phyloP scores from a whole-genome alignment of 2,888 invertebrate genomes.

The Smittia sp. region DNA sequence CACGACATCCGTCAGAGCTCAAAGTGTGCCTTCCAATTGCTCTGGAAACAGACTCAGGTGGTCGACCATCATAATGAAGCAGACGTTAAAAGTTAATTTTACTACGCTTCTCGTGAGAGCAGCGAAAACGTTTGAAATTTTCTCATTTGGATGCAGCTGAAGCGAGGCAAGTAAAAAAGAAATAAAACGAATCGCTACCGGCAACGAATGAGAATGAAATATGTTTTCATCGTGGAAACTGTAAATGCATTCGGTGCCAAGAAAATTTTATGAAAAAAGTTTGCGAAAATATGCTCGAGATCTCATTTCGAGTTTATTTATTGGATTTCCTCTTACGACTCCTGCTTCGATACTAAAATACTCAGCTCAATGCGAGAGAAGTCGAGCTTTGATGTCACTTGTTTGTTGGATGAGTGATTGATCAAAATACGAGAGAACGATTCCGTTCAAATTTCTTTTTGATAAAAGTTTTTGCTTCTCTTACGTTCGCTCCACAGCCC shows the following conservation, averaged over 20 bases:
- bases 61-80: background rate
- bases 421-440: too few relatives aligned
- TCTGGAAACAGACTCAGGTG: background rate
- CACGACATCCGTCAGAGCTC: background rate
- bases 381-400: too few relatives aligned
- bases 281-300: conserved; percentile 32
- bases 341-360: background rate
- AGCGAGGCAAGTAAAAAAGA: background rate
- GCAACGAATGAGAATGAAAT: background rate
- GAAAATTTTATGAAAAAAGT: conserved; percentile 34
- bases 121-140: background rate
- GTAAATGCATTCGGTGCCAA: conserved; percentile 36
- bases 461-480: too few relatives aligned
- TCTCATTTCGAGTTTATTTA: conserved; percentile 22
- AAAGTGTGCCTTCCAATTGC: background rate
- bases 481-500: too few relatives aligned
- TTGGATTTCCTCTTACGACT: conserved; percentile 26
- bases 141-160: background rate
- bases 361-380: too few relatives aligned
- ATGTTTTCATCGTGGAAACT: background rate
- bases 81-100: background rate
- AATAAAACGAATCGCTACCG: conserved; percentile 11
- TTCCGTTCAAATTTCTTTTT: too few relatives aligned
- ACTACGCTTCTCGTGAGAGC: background rate
- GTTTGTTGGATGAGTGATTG: too few relatives aligned